A percentile compares a stretch with the other conserved stretches of the same genome.
These are phyloP conservation scores for Watsonalla cultraria DNA, from an alignment of 2,888 invertebrate genomes.

Conservation along the genomic window DNA sequence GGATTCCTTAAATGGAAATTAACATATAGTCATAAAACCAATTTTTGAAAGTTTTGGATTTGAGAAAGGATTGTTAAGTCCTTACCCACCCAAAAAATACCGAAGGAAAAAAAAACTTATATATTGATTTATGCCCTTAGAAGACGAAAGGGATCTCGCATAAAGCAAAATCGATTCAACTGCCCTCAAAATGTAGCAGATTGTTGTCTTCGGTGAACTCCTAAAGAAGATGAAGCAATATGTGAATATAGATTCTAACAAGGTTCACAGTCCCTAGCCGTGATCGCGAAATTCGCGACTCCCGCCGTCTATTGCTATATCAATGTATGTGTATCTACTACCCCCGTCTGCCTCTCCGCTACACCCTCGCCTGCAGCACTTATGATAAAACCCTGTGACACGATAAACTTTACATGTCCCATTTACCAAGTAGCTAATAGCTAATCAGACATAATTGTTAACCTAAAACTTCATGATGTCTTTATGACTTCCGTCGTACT, in stretches of 20 bases:
- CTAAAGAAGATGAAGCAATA: slow-evolving; percentile 18
- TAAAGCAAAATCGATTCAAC: too few species aligned
- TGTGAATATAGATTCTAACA: too few species aligned
- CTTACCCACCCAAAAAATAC: too few species aligned
- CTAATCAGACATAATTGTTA: neutral
- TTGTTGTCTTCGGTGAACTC: slow-evolving; percentile 31
- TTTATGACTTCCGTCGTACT: neutral
- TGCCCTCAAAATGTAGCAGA: slow-evolving; percentile 16
- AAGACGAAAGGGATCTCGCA: too few species aligned
- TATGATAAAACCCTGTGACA: slow-evolving; percentile 34
- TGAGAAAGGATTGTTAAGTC: too few species aligned
- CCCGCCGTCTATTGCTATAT: slow-evolving; percentile 48
- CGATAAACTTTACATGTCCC: slow-evolving; percentile 26
- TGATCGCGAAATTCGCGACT: slow-evolving; percentile 47
- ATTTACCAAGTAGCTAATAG: neutral
- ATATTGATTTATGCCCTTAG: too few species aligned
- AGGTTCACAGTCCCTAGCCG: slow-evolving; percentile 41
- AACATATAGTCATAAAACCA: too few species aligned
- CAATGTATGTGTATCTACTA: slow-evolving; percentile 57
- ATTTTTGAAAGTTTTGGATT: too few species aligned
- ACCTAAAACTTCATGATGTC: neutral
- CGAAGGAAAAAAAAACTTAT: too few species aligned
- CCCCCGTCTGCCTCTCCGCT: slow-evolving; percentile 22
- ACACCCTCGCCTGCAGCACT: slow-evolving; percentile 25
- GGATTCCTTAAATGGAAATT: too few species aligned